Evolutionary conservation across 2,113 vertebrate genomes (phyloP).

Genomic region (Pituophis catenifer): DNA sequence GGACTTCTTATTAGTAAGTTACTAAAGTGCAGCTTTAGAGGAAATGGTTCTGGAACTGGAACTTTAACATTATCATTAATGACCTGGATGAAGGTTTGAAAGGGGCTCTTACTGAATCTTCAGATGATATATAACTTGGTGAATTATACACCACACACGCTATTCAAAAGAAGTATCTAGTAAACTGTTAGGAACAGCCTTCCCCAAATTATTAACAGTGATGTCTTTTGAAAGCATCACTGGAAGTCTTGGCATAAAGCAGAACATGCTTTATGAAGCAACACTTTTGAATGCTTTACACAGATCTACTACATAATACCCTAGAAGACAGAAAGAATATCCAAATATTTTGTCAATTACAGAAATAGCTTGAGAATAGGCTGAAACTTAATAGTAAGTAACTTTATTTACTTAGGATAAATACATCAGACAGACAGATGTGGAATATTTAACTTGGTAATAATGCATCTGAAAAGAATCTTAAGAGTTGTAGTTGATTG

Average conservation of each 20-base stretch:
- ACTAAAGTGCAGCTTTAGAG: background rate
- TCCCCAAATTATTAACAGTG: background rate
- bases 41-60: background rate
- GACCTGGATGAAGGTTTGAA: background rate
- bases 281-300: background rate
- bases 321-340: background rate
- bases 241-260: background rate
- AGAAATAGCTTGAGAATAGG: background rate
- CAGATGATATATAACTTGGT: background rate
- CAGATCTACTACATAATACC: background rate
- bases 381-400: background rate
- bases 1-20: background rate
- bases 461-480: background rate
- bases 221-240: background rate
- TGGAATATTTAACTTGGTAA: background rate
- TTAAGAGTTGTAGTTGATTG: background rate
- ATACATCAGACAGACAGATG: background rate
- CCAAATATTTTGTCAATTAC: background rate
- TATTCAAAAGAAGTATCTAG: background rate
- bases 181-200: background rate
- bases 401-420: background rate
- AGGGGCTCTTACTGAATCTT: background rate
- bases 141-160: background rate
- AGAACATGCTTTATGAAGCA: background rate
- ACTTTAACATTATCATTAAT: background rate